Base-by-base conservation (phyloP, 2,797 vertebrate species). In the Simalia tracyae region DNA sequence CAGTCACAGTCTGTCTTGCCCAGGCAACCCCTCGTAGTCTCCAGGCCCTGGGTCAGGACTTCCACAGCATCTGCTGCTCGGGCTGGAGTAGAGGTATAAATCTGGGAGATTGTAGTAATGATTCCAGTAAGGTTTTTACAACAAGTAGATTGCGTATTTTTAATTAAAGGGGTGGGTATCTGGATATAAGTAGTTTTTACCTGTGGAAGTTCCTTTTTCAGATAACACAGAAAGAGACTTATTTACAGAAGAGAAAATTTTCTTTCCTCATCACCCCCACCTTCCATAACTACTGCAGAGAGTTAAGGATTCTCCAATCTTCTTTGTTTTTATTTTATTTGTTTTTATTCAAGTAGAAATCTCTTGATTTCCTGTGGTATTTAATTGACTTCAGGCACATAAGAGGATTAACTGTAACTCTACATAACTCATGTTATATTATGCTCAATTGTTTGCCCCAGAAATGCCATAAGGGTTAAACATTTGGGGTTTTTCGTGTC, bases 331-430 rank as follows among this genome's bases (percentile, higher is more conserved):
- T 97, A 94, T 93, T 54, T 54, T 54, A 54, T 54, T 54, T 54
- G 50, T 54, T 54, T 54, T 54, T 54, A 96, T 97, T 97, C 95
- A 94, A 94, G 93, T 95, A 94, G 96, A 96, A 95, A 96, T 95
- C 85, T 97, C 96, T 94, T 96, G 91, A 84, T 95, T 97, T 96
- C 93, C 93, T 96, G 92, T 94, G 89, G 89, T 95, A 91, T 61
- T 96, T 93, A 94, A 93, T 0, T 22, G 91, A 96, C 93, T 94
- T 93, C 64, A 96, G 91, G 89, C 86, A 66, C 54, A 50, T 61
- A 92, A 94, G 91, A 63, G 72, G 50, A 54, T 54, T 94, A 93
- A 91, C 95, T 94, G 88, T 76, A 93, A 87, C 94, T 92, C 63
- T 59, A 91, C 93, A 90, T 64, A 94, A 93, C 95, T 96, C 94